phyloP scores from a whole-genome alignment of 2,113 vertebrate species.

The Anhinga rufa region DNA sequence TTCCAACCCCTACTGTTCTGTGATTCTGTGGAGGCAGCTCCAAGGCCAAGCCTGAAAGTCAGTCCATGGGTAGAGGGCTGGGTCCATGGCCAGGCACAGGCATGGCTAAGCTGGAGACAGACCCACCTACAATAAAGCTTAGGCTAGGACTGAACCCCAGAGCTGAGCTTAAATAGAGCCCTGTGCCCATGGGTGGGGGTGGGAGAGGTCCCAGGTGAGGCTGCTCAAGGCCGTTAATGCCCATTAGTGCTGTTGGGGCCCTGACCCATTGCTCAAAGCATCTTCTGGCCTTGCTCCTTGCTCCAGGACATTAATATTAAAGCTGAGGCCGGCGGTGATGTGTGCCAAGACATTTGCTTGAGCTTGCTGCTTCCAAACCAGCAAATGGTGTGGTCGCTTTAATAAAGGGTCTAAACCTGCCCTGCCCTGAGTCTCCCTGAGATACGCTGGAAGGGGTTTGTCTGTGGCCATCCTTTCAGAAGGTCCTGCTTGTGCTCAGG shows the following conservation, averaged over 20 bases:
- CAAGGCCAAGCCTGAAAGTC: background rate
- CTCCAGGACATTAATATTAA: background rate
- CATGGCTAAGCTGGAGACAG: background rate
- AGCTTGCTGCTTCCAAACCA: background rate
- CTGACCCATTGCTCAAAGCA: background rate
- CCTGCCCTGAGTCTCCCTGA: background rate
- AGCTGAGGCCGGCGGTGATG: background rate
- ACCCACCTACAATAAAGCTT: background rate
- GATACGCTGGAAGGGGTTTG: background rate
- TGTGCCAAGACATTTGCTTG: background rate
- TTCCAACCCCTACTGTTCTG: too few species aligned
- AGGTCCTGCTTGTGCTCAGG: background rate
- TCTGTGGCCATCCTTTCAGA: background rate
- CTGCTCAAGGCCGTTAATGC: background rate
- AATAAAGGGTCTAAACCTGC: background rate
- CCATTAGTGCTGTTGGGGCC: background rate
- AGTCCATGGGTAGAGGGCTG: background rate
- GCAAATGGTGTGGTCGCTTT: fast-evolving
- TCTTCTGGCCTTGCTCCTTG: background rate
- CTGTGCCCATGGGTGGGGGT: fast-evolving
- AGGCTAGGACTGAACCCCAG: background rate
- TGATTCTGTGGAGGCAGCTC: background rate
- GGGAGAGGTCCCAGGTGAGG: background rate
- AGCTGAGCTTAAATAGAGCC: background rate
- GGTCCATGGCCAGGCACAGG: background rate